These are phyloP conservation scores for Dastarcus helophoroides DNA, from an alignment of 2,888 invertebrate species.

Conservation along the genomic window DNA sequence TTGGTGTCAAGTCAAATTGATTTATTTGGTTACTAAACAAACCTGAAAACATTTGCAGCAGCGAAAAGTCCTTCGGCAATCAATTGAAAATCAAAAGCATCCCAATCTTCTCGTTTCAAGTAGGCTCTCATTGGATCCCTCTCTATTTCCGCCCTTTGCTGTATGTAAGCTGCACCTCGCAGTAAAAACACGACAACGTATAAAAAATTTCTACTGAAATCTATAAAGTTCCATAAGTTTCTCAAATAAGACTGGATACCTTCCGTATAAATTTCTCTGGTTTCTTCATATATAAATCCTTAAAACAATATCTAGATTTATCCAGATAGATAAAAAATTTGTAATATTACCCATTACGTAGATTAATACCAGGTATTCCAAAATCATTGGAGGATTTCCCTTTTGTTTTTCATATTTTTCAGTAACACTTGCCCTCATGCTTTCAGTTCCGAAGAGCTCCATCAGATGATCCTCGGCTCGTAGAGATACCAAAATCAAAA, in stretches of 20 bases:
- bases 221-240: conserved; percentile 95
- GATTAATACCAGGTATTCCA: conserved; percentile 71
- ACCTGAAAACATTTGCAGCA: conserved; percentile 88
- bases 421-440: conserved; percentile 50
- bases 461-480: conserved; percentile 70
- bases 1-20: too few relatives aligned
- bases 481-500: conserved; percentile 86
- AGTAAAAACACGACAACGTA: conserved; percentile 65
- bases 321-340: not conserved
- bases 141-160: conserved; percentile 59
- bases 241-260: conserved; percentile 79
- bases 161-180: conserved; percentile 59
- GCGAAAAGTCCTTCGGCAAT: conserved; percentile 90
- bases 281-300: conserved; percentile 89
- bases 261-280: conserved; percentile 77
- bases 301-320: conserved; percentile 13
- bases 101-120: conserved; percentile 77
- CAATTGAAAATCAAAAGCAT: conserved; percentile 85
- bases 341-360: conserved; percentile 62
- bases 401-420: conserved; percentile 60
- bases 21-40: conserved; percentile 7
- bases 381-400: conserved; percentile 72
- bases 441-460: conserved; percentile 59
- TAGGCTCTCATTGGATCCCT: conserved; percentile 57
- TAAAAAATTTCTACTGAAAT: conserved; percentile 80